A percentile compares a stretch with the other conserved stretches of the same genome.
Evolutionary conservation across 2,113 vertebrate species (phyloP).

Genomic region (Scytalopus superciliaris): DNA sequence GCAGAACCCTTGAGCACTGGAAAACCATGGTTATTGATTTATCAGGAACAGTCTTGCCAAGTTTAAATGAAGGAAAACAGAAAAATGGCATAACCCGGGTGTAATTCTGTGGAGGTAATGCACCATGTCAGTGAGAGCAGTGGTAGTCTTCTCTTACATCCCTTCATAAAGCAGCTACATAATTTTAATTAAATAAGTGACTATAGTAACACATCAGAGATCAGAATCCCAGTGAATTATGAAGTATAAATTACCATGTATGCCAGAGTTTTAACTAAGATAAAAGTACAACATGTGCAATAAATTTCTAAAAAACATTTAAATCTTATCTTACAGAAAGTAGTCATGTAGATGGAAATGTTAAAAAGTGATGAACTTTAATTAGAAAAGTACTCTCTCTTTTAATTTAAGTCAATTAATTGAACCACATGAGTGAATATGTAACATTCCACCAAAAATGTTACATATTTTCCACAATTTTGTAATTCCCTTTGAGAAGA

Average conservation of each 20-base stretch:
- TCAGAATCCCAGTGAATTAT: neutral
- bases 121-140: neutral
- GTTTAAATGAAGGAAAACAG: constrained; percentile 19
- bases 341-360: neutral
- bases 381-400: neutral
- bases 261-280: neutral
- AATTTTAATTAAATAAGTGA: neutral
- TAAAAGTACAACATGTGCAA: neutral
- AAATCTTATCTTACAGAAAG: neutral
- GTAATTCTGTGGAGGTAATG: neutral
- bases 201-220: neutral
- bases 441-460: neutral
- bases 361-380: neutral
- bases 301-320: neutral
- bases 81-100: neutral
- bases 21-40: constrained; percentile 45
- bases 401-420: neutral
- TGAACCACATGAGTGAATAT: neutral
- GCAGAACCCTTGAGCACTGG: neutral
- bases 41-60: constrained; percentile 2
- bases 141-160: neutral
- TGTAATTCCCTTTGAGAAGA: neutral
- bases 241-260: neutral
- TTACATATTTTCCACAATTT: neutral
- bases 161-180: neutral